Percentiles rank a stretch among this genome's conserved stretches.
phyloP scores from a whole-genome alignment of 1,140 invertebrate species.

The Pristionchus pacificus region DNA sequence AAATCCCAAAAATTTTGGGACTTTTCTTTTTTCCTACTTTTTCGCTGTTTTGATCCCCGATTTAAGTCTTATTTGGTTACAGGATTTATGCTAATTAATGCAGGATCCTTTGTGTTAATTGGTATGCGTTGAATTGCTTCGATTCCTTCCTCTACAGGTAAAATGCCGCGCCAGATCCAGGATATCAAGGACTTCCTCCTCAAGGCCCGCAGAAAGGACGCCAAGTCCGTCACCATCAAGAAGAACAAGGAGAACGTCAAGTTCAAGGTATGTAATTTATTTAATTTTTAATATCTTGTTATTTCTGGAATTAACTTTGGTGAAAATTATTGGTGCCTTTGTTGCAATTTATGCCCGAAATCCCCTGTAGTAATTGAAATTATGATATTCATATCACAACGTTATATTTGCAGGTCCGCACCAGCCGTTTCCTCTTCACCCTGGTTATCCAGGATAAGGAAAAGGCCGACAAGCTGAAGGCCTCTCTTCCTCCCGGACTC shows the following conservation, averaged over 20 bases:
- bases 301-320: no score
- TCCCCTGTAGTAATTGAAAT: not conserved
- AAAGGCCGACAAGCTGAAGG: not conserved
- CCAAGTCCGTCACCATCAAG: conserved; percentile 67
- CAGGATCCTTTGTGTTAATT: not conserved
- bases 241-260: conserved; percentile 36
- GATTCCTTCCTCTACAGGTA: not conserved
- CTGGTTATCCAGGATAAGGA: not conserved
- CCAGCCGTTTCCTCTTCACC: not conserved
- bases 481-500: not conserved
- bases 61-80: not conserved
- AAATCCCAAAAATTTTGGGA: not conserved
- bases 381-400: not conserved
- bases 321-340: not conserved
- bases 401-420: not conserved
- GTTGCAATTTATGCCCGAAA: not conserved
- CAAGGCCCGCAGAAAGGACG: conserved; percentile 77
- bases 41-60: not conserved
- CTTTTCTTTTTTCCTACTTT: not conserved
- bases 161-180: conserved; percentile 19
- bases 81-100: not conserved
- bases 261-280: conserved; percentile 71
- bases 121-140: not conserved
- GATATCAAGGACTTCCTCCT: conserved; percentile 24
- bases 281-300: not conserved